phyloP scores from a whole-genome alignment of 2,888 invertebrate genomes.

The Lamellibrachia satsuma region DNA sequence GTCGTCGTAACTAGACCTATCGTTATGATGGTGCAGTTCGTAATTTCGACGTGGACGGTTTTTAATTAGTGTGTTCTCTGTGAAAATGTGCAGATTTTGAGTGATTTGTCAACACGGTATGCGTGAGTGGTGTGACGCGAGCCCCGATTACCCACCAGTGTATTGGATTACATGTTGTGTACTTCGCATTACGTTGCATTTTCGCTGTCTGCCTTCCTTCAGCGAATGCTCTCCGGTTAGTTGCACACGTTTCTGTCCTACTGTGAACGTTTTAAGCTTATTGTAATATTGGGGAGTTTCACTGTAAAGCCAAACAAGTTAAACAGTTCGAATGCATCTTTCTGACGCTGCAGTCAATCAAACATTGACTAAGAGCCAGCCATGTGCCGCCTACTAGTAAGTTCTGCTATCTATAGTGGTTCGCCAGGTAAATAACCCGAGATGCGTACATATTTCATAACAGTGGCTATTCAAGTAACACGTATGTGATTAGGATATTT shows the following conservation, averaged over 20 bases:
- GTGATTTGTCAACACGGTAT: background rate
- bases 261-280: background rate
- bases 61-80: slow-evolving; percentile 12
- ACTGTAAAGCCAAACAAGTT: background rate
- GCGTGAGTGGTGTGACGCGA: background rate
- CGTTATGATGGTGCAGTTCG: slow-evolving; percentile 8
- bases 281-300: background rate
- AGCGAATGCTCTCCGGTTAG: background rate
- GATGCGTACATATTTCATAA: background rate
- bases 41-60: background rate
- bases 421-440: background rate
- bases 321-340: background rate
- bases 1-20: background rate
- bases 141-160: background rate
- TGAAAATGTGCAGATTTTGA: slow-evolving; percentile 9
- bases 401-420: background rate
- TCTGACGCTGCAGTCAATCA: background rate
- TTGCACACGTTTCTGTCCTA: background rate
- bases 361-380: background rate
- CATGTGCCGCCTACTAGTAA: slow-evolving; percentile 9
- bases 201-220: background rate
- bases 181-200: background rate
- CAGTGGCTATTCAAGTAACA: background rate
- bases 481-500: background rate
- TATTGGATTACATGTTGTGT: background rate